Conservation (phyloP, 2,113 vertebrate species). For the Orcinus orca region DNA sequence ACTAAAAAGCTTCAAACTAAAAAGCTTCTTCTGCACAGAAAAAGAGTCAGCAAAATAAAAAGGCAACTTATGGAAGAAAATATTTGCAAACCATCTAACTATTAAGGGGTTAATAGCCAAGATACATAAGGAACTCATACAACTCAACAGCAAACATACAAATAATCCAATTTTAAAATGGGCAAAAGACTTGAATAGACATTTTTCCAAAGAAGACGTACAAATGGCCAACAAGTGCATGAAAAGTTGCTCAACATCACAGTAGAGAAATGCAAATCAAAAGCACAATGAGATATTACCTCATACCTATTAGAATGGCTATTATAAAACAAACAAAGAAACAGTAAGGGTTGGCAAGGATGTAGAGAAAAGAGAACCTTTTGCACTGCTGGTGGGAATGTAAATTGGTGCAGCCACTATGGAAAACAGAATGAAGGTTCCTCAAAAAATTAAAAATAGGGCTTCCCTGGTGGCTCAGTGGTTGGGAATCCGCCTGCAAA, state of each 20-base stretch:
- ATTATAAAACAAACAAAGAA: neutral
- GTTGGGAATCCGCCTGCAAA: too few relatives aligned
- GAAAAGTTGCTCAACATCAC: conserved; percentile 12
- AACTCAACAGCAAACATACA: neutral
- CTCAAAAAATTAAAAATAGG: neutral
- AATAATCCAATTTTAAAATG: neutral
- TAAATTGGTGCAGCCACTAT: neutral
- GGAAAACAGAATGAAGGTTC: neutral
- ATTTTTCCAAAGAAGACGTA: neutral
- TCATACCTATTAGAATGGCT: neutral
- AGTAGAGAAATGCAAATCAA: neutral
- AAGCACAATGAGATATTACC: neutral
- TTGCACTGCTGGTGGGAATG: neutral
- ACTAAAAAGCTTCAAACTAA: neutral
- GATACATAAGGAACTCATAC: neutral
- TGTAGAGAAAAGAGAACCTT: neutral
- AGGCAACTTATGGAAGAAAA: neutral
- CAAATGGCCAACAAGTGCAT: neutral
- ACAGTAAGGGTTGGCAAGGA: neutral
- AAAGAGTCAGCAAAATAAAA: neutral
- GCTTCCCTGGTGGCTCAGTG: too few relatives aligned
- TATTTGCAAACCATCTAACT: neutral
- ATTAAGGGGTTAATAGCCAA: neutral
- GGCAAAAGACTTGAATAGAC: neutral
- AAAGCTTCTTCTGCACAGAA: neutral